Evolutionary conservation across 2,888 invertebrate genomes (phyloP), one percentile per base, ranked within the genome.

Genomic region (Bembecia ichneumoniformis): DNA sequence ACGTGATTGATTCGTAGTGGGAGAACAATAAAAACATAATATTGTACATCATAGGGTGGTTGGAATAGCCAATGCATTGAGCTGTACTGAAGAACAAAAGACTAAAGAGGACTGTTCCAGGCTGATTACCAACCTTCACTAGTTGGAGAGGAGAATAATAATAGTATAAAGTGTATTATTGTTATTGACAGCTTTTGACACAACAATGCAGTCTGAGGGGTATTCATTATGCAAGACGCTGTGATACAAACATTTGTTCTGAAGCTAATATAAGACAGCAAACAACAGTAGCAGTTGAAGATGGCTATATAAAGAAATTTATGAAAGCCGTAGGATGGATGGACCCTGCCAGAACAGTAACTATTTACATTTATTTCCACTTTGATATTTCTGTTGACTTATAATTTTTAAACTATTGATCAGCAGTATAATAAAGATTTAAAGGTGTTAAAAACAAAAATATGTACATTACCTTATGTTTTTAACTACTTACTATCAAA

Each of bases 251-350:
- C 13, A 13, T 40, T 7, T 40, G 2, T 40, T 13, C 14, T 15
- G 16, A 15, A 7, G 11, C 13, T 15, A 44, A 44, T 44, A 15
- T 44, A 5, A 74, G 77, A 55, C 55, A 68, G 11, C 69, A 79
- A 50, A 69, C 73, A 40, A 77, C 82, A 51, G 63, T 79, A 34
- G 59, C 81, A 52, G 66, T 81, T 28, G 81, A 88, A 55, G 82
- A 80, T 40, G 76, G 88, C 49, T 87, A 90, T 62, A 68, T 91
- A 0, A 90, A 89, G 55, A 89, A 88, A 55, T 88, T 91, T 51
- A 82, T 90, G 66, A 89, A 88, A 60, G 89, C 89, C 64, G 87
- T 91, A 16, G 90, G 90, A 3, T 89, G 89, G 79, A 82, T 88
- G 71, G 89, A 90, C 50, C 88, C 88, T 46, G 77, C 84, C 3